phyloP scores from a whole-genome alignment of 2,888 invertebrate genomes.

The Cepaea hortensis region DNA sequence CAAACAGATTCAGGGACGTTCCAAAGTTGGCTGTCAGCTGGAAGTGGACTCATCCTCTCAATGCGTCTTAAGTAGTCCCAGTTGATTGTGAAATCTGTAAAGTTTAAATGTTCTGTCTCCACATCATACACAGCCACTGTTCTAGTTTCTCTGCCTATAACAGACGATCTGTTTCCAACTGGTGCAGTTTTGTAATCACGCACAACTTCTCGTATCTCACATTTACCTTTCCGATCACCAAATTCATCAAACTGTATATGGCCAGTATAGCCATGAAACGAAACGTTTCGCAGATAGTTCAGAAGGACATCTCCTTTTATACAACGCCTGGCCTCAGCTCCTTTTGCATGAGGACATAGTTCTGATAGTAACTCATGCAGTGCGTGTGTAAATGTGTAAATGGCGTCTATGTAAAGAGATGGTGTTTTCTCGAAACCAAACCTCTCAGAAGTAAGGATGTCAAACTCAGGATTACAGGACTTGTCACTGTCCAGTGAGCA shows the following conservation, averaged over 20 bases:
- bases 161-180: background rate
- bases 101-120: background rate
- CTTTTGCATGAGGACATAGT: background rate
- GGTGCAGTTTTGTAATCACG: background rate
- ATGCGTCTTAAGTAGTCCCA: background rate
- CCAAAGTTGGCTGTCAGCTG: background rate
- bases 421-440: slow-evolving; percentile 3
- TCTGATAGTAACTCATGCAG: slow-evolving; percentile 30
- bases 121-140: slow-evolving; percentile 28
- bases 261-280: slow-evolving; percentile 27
- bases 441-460: background rate
- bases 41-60: background rate
- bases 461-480: slow-evolving; percentile 5
- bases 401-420: slow-evolving; percentile 26
- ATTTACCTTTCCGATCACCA: slow-evolving; percentile 37
- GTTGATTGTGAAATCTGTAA: background rate
- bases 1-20: slow-evolving; percentile 53
- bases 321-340: slow-evolving; percentile 29
- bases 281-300: slow-evolving; percentile 33
- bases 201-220: slow-evolving; percentile 24
- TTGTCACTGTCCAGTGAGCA: slow-evolving; percentile 23
- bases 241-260: slow-evolving; percentile 26
- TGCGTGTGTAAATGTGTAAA: slow-evolving; percentile 40
- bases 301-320: slow-evolving; percentile 39
- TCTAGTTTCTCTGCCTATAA: background rate